Conservation (phyloP, 2,888 invertebrate species). For the Priocnemis perturbator region DNA sequence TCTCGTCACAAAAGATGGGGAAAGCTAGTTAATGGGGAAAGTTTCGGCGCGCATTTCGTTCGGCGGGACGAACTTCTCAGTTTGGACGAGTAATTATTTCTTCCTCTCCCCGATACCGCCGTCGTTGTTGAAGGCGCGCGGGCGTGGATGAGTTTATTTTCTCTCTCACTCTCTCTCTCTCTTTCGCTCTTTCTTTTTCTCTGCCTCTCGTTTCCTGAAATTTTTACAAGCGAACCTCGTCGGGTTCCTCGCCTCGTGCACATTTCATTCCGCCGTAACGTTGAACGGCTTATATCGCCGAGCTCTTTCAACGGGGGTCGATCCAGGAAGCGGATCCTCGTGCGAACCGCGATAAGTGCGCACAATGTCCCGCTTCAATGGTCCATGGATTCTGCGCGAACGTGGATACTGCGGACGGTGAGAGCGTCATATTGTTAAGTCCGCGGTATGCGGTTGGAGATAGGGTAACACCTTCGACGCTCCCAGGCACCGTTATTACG, state of each 20-base stretch:
- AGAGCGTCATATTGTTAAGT: too few species aligned
- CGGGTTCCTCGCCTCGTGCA: background rate
- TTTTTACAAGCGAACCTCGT: background rate
- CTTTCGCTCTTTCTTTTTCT: background rate
- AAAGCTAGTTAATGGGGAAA: constrained; percentile 38
- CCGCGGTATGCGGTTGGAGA: too few species aligned
- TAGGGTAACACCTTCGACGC: too few species aligned
- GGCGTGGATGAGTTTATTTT: background rate
- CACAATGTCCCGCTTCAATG: too few species aligned
- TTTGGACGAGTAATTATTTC: background rate
- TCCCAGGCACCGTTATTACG: too few species aligned
- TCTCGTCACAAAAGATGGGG: constrained; percentile 2
- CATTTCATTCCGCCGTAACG: constrained; percentile 1
- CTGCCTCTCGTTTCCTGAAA: constrained; percentile 1
- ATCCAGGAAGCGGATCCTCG: too few species aligned
- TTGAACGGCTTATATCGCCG: constrained; percentile 4
- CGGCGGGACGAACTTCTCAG: background rate
- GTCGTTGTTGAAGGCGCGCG: background rate
- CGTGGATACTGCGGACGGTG: too few species aligned
- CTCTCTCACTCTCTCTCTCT: background rate
- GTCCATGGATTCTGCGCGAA: too few species aligned
- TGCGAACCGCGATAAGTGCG: too few species aligned
- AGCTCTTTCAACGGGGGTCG: too few species aligned
- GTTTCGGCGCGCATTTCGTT: constrained; percentile 24
- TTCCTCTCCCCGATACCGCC: background rate